These are phyloP conservation scores for Hydrophis major DNA, from an alignment of 2,797 vertebrate genomes.

Conservation along the genomic window DNA sequence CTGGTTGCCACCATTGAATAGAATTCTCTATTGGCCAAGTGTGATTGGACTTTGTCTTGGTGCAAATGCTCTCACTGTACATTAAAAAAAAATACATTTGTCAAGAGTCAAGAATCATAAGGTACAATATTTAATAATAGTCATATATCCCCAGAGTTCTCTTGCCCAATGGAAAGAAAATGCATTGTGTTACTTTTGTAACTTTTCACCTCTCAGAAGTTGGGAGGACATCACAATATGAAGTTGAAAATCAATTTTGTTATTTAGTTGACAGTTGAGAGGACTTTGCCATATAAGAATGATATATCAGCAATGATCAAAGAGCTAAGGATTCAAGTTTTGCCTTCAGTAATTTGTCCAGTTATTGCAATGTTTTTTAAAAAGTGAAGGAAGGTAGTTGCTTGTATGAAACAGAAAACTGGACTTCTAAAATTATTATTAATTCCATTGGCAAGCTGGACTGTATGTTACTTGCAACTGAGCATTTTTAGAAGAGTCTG, in stretches of 20 bases:
- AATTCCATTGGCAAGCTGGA: slow-evolving; percentile 72
- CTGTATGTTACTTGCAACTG: slow-evolving; percentile 77
- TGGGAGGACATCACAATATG: background rate
- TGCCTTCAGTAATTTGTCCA: slow-evolving; percentile 34
- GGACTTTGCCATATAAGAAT: slow-evolving; percentile 50
- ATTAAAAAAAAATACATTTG: no score
- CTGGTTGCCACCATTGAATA: background rate
- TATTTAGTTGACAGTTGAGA: slow-evolving; percentile 58
- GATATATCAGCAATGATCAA: slow-evolving; percentile 55
- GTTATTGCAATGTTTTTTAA: slow-evolving; percentile 23
- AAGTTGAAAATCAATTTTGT: slow-evolving; percentile 37
- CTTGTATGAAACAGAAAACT: slow-evolving; percentile 65
- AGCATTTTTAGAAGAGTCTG: slow-evolving; percentile 78
- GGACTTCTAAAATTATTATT: slow-evolving; percentile 54
- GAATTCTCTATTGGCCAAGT: no score
- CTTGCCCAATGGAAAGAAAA: background rate
- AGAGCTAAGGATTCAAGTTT: slow-evolving; percentile 53
- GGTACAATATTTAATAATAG: no score
- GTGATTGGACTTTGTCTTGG: no score
- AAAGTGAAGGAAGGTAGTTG: slow-evolving; percentile 59
- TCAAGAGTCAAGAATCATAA: no score
- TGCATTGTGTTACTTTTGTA: background rate
- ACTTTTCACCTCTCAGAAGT: background rate
- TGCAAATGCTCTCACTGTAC: no score
- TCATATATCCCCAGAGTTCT: background rate